phyloP scores from a whole-genome alignment of 1,140 invertebrate species.

The Triops longicaudatus region DNA sequence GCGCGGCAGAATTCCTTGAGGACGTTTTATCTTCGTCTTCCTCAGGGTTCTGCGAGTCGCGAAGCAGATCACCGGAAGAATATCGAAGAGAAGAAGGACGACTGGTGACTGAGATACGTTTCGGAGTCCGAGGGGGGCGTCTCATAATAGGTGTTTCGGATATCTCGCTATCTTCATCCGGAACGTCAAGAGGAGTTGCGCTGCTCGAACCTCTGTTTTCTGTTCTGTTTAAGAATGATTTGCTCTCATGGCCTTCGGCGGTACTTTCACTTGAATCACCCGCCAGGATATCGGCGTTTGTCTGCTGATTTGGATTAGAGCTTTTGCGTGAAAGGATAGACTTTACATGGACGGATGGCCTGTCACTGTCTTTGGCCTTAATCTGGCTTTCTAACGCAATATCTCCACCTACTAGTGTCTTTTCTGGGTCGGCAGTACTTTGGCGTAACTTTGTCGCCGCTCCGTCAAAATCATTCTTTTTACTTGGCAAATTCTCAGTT shows the following conservation, averaged over 20 bases:
- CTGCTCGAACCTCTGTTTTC: not conserved
- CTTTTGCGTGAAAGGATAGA: not conserved
- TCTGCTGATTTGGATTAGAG: not conserved
- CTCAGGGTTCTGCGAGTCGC: not conserved
- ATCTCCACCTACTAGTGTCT: not conserved
- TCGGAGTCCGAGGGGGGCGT: not conserved
- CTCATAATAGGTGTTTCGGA: not conserved
- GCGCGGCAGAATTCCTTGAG: not conserved
- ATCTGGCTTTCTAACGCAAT: not conserved
- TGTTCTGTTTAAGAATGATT: not conserved
- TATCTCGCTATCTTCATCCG: not conserved
- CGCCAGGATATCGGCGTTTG: not conserved
- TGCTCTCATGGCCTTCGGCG: not conserved
- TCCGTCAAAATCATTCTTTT: too few relatives aligned
- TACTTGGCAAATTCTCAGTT: too few relatives aligned
- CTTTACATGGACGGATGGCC: not conserved
- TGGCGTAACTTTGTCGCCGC: too few relatives aligned
- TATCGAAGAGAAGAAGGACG: not conserved
- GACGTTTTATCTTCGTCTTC: not conserved
- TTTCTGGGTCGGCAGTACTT: too few relatives aligned
- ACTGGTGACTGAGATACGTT: not conserved
- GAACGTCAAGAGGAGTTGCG: not conserved
- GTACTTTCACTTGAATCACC: not conserved
- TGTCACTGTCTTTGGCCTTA: not conserved
- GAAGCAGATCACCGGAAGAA: not conserved